Percentiles rank a stretch among this genome's conserved stretches.
Evolutionary conservation across 1,140 invertebrate species (phyloP).

Genomic region (Acromyrmex echinatior): DNA sequence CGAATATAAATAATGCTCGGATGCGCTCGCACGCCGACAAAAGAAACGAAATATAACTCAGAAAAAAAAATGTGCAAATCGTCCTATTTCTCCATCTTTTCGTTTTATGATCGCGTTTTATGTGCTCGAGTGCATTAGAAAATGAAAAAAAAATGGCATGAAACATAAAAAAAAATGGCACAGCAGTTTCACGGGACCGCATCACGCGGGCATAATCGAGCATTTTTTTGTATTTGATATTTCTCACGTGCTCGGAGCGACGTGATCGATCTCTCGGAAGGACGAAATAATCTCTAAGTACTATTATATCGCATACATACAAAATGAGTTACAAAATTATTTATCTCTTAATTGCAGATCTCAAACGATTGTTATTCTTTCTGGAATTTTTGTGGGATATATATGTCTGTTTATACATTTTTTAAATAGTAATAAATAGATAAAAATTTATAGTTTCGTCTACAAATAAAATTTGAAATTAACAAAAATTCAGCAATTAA

Average conservation of each 20-base stretch:
- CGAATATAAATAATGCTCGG: background rate
- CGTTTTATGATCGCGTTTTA: slow-evolving; percentile 23
- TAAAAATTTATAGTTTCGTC: background rate
- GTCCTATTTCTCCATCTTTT: slow-evolving; percentile 25
- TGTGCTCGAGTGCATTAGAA: slow-evolving; percentile 45
- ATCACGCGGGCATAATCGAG: slow-evolving; percentile 70
- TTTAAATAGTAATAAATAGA: background rate
- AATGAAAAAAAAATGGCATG: slow-evolving; percentile 40
- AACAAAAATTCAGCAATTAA: background rate
- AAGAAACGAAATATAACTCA: slow-evolving; percentile 39
- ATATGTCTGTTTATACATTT: background rate
- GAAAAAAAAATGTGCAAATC: slow-evolving; percentile 45
- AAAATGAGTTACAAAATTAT: slow-evolving; percentile 13
- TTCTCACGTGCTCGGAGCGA: slow-evolving; percentile 7
- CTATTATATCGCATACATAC: slow-evolving; percentile 22
- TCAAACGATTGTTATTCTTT: background rate
- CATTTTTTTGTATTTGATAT: slow-evolving; percentile 13
- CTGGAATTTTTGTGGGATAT: background rate
- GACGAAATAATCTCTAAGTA: slow-evolving; percentile 55
- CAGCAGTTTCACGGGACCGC: slow-evolving; percentile 84
- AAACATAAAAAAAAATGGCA: slow-evolving; percentile 79
- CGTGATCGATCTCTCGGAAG: slow-evolving; percentile 43
- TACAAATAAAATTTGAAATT: background rate
- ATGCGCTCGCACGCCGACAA: slow-evolving; percentile 43
- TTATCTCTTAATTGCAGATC: slow-evolving; percentile 16